These are phyloP conservation scores for Hermaeophaga mercurialis DNA, from an alignment of 2,888 invertebrate species.

Conservation along the genomic window DNA sequence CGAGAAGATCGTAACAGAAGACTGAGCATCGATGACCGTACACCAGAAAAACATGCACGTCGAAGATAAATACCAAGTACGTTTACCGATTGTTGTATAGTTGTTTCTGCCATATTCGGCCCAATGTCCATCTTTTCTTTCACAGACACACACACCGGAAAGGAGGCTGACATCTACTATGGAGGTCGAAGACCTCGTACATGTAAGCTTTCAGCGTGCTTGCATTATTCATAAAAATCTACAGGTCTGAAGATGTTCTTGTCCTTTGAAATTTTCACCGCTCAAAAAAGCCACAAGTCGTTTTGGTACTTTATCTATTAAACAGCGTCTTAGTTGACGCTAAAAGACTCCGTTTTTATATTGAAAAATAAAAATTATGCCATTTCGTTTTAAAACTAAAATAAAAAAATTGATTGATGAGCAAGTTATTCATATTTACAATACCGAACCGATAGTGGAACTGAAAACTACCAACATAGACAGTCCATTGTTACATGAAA, in stretches of 20 bases:
- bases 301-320: too few species aligned
- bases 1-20: conserved; percentile 4
- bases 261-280: conserved; percentile 15
- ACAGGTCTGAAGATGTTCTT: too few species aligned
- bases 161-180: conserved; percentile 42
- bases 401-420: too few species aligned
- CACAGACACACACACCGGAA: conserved; percentile 27
- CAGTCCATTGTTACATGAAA: too few species aligned
- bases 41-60: conserved; percentile 9
- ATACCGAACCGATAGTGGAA: too few species aligned
- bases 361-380: too few species aligned
- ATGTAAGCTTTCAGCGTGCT: conserved; percentile 13
- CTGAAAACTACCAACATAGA: too few species aligned
- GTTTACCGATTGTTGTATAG: conserved; percentile 34
- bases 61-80: conserved; percentile 29
- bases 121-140: conserved; percentile 40
- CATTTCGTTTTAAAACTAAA: too few species aligned
- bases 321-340: too few species aligned
- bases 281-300: too few species aligned
- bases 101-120: conserved; percentile 42
- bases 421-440: too few species aligned
- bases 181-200: conserved; percentile 43
- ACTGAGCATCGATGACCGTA: conserved; percentile 11
- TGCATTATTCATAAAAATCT: conserved; percentile 34
- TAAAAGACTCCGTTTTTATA: too few species aligned